These are phyloP conservation scores for Eupithecia centaureata DNA, from an alignment of 2,888 invertebrate genomes.

Conservation along the genomic window DNA sequence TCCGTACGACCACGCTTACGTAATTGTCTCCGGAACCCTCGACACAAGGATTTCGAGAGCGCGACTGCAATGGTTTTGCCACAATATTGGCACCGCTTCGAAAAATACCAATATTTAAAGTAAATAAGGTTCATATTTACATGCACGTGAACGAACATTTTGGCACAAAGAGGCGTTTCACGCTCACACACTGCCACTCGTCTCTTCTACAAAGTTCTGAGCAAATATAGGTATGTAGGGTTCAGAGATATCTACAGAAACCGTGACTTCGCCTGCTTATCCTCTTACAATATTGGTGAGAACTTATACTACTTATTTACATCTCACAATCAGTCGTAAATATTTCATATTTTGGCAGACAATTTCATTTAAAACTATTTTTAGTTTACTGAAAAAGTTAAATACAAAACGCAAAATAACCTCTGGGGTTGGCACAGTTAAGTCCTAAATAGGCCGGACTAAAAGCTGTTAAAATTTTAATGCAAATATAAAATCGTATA, in stretches of 20 bases:
- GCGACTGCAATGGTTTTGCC: slow-evolving; percentile 51
- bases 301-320: slow-evolving; percentile 80
- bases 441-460: slow-evolving; percentile 77
- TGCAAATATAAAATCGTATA: slow-evolving; percentile 67
- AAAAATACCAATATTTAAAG: slow-evolving; percentile 61
- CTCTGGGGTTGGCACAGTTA: slow-evolving; percentile 68
- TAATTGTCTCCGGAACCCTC: slow-evolving; percentile 44
- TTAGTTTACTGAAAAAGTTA: slow-evolving; percentile 53
- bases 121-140: slow-evolving; percentile 65
- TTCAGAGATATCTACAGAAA: slow-evolving; percentile 74
- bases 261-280: slow-evolving; percentile 66
- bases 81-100: slow-evolving; percentile 60
- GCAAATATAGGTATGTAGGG: slow-evolving; percentile 83
- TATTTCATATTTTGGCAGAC: slow-evolving; percentile 78
- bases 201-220: slow-evolving; percentile 75
- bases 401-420: slow-evolving; percentile 62
- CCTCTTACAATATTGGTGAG: slow-evolving; percentile 74
- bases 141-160: slow-evolving; percentile 70
- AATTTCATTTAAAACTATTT: slow-evolving; percentile 60
- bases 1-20: slow-evolving; percentile 37
- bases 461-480: slow-evolving; percentile 71
- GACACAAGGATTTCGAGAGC: slow-evolving; percentile 41
- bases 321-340: slow-evolving; percentile 83
- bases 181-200: slow-evolving; percentile 69
- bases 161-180: slow-evolving; percentile 80